Evolutionary conservation across 30 jellyfish, hydroid and myxozoan genomes (phyloP).

Genomic region (Hydractinia symbiolongicarpus): DNA sequence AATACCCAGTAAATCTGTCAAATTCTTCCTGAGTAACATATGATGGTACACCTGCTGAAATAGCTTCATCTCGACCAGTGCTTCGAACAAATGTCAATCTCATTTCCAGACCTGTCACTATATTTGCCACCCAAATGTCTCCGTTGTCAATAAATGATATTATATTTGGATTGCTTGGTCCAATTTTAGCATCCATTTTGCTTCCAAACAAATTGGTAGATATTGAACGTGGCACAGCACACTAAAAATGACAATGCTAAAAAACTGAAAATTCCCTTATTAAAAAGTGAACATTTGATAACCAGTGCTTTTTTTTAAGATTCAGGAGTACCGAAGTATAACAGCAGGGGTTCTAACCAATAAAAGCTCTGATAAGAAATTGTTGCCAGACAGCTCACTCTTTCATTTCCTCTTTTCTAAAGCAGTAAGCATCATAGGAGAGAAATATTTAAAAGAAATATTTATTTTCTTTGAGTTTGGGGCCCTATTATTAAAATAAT

Average conservation of each 20-base stretch:
- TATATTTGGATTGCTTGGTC: slow-evolving; percentile 70
- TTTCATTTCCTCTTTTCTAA: too few species aligned
- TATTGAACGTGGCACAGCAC: slow-evolving; percentile 38
- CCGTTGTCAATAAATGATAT: slow-evolving; percentile 61
- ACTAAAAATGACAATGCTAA: slow-evolving; percentile 24
- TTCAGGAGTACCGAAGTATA: too few species aligned
- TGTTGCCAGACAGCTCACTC: too few species aligned
- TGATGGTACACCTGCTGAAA: slow-evolving; percentile 87
- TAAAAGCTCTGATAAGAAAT: too few species aligned
- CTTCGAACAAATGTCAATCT: slow-evolving; percentile 67
- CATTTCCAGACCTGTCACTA: slow-evolving; percentile 58
- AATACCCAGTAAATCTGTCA: slow-evolving; percentile 85
- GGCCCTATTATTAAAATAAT: too few species aligned
- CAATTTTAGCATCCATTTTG: slow-evolving; percentile 80
- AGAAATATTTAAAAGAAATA: too few species aligned
- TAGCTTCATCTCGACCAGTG: slow-evolving; percentile 56
- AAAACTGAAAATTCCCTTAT: neutral
- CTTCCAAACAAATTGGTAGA: slow-evolving; percentile 58
- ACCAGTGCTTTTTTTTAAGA: too few species aligned
- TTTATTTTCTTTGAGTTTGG: too few species aligned
- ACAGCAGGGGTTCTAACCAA: too few species aligned
- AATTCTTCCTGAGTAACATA: slow-evolving; percentile 86
- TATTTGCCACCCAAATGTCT: slow-evolving; percentile 75
- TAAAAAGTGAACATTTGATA: too few species aligned
- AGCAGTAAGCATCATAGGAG: too few species aligned